Conservation (phyloP, 2,888 invertebrate genomes). For the Tachina fera region DNA sequence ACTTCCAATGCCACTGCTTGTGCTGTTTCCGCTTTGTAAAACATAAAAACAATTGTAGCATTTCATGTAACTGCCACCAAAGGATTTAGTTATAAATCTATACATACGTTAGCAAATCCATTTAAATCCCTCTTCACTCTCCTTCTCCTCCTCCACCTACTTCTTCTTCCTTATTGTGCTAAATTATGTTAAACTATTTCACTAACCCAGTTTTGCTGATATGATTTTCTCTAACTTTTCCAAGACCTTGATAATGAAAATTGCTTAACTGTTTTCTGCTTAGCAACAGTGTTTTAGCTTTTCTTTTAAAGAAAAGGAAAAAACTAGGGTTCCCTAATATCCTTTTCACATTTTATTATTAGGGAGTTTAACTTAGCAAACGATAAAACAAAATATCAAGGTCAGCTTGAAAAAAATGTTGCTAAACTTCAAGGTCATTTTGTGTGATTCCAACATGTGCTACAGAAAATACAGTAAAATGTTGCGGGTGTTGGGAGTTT, state of each 20-base stretch:
- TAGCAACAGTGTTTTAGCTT: slow-evolving; percentile 58
- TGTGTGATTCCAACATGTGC: slow-evolving; percentile 32
- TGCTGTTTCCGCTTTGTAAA: slow-evolving; percentile 29
- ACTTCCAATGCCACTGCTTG: slow-evolving; percentile 11
- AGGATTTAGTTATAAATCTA: slow-evolving; percentile 63
- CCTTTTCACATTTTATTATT: slow-evolving; percentile 36
- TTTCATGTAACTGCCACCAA: slow-evolving; percentile 65
- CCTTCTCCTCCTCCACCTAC: not conserved
- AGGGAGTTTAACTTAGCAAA: slow-evolving; percentile 55
- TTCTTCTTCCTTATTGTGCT: not conserved
- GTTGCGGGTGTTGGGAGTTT: not conserved
- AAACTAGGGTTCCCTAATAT: slow-evolving; percentile 34
- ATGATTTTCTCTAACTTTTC: slow-evolving; percentile 23
- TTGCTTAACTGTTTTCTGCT: slow-evolving; percentile 28
- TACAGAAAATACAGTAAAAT: not conserved
- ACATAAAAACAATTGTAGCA: slow-evolving; percentile 62
- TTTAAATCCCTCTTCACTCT: slow-evolving; percentile 40
- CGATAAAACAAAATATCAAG: slow-evolving; percentile 66
- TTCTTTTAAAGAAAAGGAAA: not conserved
- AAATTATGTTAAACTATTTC: slow-evolving; percentile 62
- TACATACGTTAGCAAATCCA: slow-evolving; percentile 13
- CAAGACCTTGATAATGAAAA: slow-evolving; percentile 68
- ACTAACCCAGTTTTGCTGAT: slow-evolving; percentile 63
- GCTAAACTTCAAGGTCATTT: slow-evolving; percentile 63
- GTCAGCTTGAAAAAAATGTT: slow-evolving; percentile 55